These are phyloP conservation scores for Sclerurus mexicanus DNA, from an alignment of 2,113 vertebrate species.

Conservation along the genomic window DNA sequence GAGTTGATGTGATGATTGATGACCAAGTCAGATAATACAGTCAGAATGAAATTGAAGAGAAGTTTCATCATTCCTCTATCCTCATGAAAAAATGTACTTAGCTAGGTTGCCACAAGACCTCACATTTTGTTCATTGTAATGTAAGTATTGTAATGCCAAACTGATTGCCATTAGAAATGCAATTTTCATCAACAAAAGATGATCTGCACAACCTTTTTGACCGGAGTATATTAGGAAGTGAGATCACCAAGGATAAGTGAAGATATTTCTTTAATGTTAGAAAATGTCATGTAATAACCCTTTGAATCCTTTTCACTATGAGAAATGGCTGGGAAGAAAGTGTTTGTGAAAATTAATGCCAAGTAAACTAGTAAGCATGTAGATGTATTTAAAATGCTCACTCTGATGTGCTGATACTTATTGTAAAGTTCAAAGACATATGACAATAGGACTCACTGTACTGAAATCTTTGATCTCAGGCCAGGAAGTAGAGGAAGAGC, in stretches of 20 bases:
- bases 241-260: background rate
- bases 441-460: background rate
- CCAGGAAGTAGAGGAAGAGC: background rate
- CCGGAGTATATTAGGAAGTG: background rate
- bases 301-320: background rate
- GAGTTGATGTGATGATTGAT: background rate
- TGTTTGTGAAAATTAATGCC: background rate
- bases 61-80: background rate
- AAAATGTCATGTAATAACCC: background rate
- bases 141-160: background rate
- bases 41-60: background rate
- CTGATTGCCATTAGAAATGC: background rate
- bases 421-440: background rate
- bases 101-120: accelerated
- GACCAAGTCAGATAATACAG: background rate
- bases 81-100: background rate
- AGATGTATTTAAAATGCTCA: background rate
- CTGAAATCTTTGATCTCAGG: background rate
- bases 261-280: background rate
- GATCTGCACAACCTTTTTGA: background rate
- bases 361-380: background rate
- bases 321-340: background rate
- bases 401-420: background rate
- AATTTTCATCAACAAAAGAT: background rate
- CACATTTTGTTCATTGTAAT: background rate